Base-by-base conservation (phyloP, 2,797 vertebrate genomes). In the Silurus lanzhouensis region DNA sequence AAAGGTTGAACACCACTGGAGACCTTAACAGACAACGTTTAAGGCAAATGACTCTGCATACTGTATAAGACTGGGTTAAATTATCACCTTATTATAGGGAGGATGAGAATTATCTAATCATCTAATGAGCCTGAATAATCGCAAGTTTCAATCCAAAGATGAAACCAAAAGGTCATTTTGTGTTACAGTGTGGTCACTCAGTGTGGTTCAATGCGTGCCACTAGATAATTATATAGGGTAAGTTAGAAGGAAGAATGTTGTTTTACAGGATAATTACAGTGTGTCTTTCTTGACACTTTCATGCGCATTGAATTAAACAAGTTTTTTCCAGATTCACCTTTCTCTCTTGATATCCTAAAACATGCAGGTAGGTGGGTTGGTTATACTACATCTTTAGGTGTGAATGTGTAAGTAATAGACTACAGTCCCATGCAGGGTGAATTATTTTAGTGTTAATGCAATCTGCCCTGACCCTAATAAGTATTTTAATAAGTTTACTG, bases 1-100 rank as follows among this genome's bases (percentile, higher is more conserved):
- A 93, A 91, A 87, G 87, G 87, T 52, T 92, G 90, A 92, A 94
- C 94, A 95, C 94, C 90, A 94, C 90, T 92, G 90, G 93, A 94
- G 93, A 93, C 92, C 93, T 94, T 96, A 95, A 95, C 94, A 94
- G 92, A 92, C 88, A 31, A 91, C 87, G 90, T 92, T 95, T 93
- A 93, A 93, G 93, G 92, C 88, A 94, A 95, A 94, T 94, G 92
- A 94, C 92, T 93, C 92, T 92, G 90, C 92, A 93, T 93, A 90
- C 92, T 81, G 6, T 79, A 61, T 52, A 86, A 91, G 91, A 87
- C 19, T 25, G 93, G 92, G 94, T 93, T 93, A 92, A 95, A 95
- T 95, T 95, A 95, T 93, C 88, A 92, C 91, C 86, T 72, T 74
- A 94, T 94, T 93, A 93, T 94, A 91, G 91, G 91, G 85, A 70